Base-by-base conservation (phyloP, 2,888 invertebrate genomes). In the Cantharis rufa region DNA sequence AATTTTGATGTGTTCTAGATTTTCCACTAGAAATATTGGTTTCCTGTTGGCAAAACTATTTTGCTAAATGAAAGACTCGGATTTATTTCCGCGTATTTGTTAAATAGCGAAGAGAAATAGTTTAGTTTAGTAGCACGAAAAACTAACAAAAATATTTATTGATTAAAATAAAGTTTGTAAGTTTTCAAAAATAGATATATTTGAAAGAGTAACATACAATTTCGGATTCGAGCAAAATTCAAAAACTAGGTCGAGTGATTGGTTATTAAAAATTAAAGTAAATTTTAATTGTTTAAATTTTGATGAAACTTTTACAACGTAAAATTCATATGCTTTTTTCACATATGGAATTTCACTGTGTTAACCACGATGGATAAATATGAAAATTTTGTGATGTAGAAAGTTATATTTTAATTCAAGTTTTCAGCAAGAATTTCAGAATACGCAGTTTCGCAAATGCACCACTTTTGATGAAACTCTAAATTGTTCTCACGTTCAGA, bases 401-500 rank as follows among this genome's bases (percentile, higher is more conserved):
- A 48, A n/a, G n/a, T n/a, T n/a, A 48, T n/a, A 48, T 48, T 48
- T 48, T 48, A 48, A 48, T 48, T 48, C 7, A 48, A 32, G 32
- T 32, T 32, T 32, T 32, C 4, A n/a, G 13, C 13, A 32, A 48
- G 48, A 48, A 48, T n/a, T 48, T 48, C 48, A 4, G 48, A 48
- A 48, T 48, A n/a, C 48, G n/a, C 48, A 48, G 48, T 64, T 64
- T 64, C 2, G 64, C 16, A 64, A 48, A n/a, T 13, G 74, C 75
- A 78, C 71, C 74, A 28, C 63, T 79, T 79, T 78, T 80, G 79
- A 79, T 79, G 78, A 72, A 68, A 77, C 78, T 78, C 76, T 72
- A 79, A 70, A 81, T 80, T 78, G 79, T 79, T 79, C 80, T 81
- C 81, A 81, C 81, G 81, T 80, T 76, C 80, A 69, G 70, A 64